Conservation (phyloP, 2,888 invertebrate species). For the Apodemia duryi region DNA sequence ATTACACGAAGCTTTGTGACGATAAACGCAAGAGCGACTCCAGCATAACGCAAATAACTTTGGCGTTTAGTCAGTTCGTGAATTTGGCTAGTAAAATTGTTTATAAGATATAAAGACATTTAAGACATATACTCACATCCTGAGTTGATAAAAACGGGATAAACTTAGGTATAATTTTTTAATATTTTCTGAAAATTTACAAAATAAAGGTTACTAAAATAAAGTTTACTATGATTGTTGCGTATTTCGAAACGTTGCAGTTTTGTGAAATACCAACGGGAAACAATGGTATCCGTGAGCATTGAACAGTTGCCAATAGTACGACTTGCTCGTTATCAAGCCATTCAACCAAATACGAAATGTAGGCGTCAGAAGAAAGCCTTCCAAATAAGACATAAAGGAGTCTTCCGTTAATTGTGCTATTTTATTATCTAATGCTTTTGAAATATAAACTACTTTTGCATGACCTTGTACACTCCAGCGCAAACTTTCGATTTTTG, state of each 20-base stretch:
- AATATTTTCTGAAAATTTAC: no score
- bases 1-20: no score
- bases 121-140: no score
- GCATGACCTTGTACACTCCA: neutral
- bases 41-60: no score
- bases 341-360: conserved; percentile 22
- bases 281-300: neutral
- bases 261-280: neutral
- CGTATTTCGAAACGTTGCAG: neutral
- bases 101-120: no score
- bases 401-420: conserved; percentile 1
- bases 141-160: no score
- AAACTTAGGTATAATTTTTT: no score
- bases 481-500: conserved; percentile 1
- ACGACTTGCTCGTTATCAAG: conserved; percentile 23
- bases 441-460: neutral
- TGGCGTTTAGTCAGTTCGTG: no score
- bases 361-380: conserved; percentile 32
- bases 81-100: no score
- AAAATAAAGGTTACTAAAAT: neutral
- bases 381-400: conserved; percentile 28
- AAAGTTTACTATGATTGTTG: neutral
- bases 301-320: conserved; percentile 32
- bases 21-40: no score
- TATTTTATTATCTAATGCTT: neutral